These are phyloP conservation scores for Cheiracanthium punctorium DNA, from an alignment of 2,888 invertebrate genomes.

Conservation along the genomic window DNA sequence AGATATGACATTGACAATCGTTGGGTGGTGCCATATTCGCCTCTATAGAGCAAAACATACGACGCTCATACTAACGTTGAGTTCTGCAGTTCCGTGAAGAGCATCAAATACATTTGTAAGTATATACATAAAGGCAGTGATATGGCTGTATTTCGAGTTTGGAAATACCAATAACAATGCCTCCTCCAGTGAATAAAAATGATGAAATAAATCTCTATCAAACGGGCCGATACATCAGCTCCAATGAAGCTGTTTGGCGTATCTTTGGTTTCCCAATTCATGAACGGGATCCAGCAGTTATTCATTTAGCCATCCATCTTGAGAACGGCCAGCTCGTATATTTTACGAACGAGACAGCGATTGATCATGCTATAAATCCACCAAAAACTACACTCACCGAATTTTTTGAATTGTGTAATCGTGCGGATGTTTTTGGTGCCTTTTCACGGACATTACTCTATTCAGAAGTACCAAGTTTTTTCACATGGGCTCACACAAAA, in stretches of 20 bases:
- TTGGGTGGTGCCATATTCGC: too few species aligned
- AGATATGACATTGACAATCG: too few species aligned
- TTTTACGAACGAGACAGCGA: not conserved
- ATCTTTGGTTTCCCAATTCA: conserved; percentile 72
- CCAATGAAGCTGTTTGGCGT: conserved; percentile 72
- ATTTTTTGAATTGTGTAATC: not conserved
- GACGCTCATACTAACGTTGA: too few species aligned
- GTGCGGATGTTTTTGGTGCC: conserved; percentile 44
- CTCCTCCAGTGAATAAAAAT: too few species aligned
- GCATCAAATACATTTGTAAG: too few species aligned
- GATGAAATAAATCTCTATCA: too few species aligned
- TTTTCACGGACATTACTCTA: conserved; percentile 33
- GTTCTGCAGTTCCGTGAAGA: too few species aligned
- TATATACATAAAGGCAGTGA: too few species aligned
- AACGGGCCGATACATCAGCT: too few species aligned
- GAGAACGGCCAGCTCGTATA: conserved; percentile 59
- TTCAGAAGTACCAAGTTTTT: not conserved
- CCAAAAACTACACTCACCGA: conserved; percentile 1
- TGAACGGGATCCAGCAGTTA: conserved; percentile 71
- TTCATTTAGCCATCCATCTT: conserved; percentile 40
- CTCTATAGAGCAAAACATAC: too few species aligned
- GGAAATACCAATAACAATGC: too few species aligned
- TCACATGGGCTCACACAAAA: conserved; percentile 17
- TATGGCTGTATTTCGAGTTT: too few species aligned
- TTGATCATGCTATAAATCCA: not conserved